Evolutionary conservation across 1,140 invertebrate species (phyloP).

Genomic region (Hycleus cichorii): DNA sequence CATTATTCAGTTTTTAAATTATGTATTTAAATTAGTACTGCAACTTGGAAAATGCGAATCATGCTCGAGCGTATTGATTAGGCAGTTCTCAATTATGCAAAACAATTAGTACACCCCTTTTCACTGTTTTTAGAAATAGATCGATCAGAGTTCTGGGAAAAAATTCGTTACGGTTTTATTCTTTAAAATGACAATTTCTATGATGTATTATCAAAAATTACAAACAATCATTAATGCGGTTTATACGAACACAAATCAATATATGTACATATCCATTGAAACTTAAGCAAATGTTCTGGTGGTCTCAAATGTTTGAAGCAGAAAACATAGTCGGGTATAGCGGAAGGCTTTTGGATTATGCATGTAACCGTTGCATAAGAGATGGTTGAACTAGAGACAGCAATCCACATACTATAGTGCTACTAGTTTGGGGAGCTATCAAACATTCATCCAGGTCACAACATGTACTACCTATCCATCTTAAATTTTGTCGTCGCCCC

Average conservation of each 20-base stretch:
- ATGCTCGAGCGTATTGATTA: constrained; percentile 5
- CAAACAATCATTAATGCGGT: too few relatives aligned
- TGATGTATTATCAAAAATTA: too few relatives aligned
- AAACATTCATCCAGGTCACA: constrained; percentile 24
- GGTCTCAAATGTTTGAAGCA: too few relatives aligned
- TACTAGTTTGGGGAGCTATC: constrained; percentile 12
- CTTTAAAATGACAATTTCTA: too few relatives aligned
- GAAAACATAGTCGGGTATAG: too few relatives aligned
- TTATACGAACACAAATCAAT: too few relatives aligned
- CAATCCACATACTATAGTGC: constrained; percentile 19
- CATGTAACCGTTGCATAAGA: constrained; percentile 21
- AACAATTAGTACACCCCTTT: constrained; percentile 12
- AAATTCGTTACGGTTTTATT: too few relatives aligned
- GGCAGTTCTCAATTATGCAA: constrained; percentile 13
- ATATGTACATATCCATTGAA: too few relatives aligned
- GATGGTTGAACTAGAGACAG: constrained; percentile 17
- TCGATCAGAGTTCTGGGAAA: too few relatives aligned
- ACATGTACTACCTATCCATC: constrained; percentile 19
- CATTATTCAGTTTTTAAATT: too few relatives aligned
- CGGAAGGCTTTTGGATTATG: constrained; percentile 16
- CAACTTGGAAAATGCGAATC: constrained; percentile 8
- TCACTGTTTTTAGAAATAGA: too few relatives aligned
- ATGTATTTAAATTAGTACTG: constrained; percentile 3
- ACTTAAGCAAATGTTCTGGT: too few relatives aligned
- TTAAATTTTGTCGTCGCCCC: constrained; percentile 20